phyloP scores from a whole-genome alignment of 2,113 vertebrate genomes.

The Microcebus griseorufus region DNA sequence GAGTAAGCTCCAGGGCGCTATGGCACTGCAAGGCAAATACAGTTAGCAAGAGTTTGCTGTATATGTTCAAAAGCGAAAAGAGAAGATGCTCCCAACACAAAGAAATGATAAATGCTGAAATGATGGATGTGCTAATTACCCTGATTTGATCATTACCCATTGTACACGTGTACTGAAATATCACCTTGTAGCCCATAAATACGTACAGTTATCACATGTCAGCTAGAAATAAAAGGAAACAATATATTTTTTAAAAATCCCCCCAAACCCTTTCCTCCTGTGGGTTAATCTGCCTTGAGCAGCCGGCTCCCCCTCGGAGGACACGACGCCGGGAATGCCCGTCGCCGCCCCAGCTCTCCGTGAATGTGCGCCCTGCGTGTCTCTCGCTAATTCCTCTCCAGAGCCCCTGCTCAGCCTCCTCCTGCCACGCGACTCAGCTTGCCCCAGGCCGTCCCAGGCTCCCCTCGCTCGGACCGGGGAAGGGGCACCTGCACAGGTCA shows the following conservation, averaged over 20 bases:
- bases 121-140: background rate
- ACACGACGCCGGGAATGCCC: background rate
- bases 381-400: background rate
- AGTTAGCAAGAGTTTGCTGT: background rate
- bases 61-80: background rate
- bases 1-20: background rate
- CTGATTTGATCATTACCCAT: background rate
- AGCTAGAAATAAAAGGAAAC: background rate
- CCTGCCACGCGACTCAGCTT: background rate
- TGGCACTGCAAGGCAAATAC: background rate
- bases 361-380: background rate
- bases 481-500: background rate
- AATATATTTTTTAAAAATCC: too few species aligned
- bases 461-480: background rate
- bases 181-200: background rate
- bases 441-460: background rate
- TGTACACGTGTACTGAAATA: background rate
- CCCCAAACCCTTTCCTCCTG: background rate
- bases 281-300: background rate
- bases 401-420: background rate
- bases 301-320: background rate
- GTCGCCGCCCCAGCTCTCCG: too few species aligned
- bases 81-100: background rate
- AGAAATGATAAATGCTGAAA: background rate
- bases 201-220: background rate